These are phyloP conservation scores for Nudaria mundana DNA, from an alignment of 2,888 invertebrate genomes.

Conservation along the genomic window DNA sequence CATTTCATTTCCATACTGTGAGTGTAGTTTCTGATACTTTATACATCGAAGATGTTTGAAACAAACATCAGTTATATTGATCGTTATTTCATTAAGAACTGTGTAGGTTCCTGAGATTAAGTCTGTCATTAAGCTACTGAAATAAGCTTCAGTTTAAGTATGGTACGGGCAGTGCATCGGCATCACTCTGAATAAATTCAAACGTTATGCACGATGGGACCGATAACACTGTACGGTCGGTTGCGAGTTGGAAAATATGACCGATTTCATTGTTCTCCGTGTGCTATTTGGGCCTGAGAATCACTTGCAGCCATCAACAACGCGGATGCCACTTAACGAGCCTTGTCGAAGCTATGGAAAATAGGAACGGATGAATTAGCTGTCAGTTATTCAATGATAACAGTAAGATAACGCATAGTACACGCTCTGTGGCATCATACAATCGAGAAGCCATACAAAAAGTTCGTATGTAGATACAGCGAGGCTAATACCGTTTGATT, in stretches of 20 bases:
- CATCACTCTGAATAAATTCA: conserved; percentile 65
- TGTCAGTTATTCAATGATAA: conserved; percentile 71
- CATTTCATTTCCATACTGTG: conserved; percentile 30
- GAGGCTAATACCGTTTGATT: too few relatives aligned
- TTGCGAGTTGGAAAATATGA: conserved; percentile 76
- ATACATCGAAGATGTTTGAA: conserved; percentile 1
- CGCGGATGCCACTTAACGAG: conserved; percentile 77
- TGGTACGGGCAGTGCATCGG: conserved; percentile 50
- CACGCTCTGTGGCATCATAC: conserved; percentile 51
- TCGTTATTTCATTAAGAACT: too few relatives aligned
- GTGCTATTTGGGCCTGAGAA: conserved; percentile 71
- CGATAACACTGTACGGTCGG: conserved; percentile 74
- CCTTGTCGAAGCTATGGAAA: conserved; percentile 77
- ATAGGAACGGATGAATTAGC: conserved; percentile 75
- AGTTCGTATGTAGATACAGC: too few relatives aligned
- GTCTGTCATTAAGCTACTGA: conserved; percentile 60
- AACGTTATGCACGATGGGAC: conserved; percentile 69
- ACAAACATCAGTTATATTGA: too few relatives aligned
- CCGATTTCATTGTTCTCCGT: conserved; percentile 78
- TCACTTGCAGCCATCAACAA: conserved; percentile 78
- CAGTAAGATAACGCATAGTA: conserved; percentile 51
- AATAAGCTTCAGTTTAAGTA: conserved; percentile 68
- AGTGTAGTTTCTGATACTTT: conserved; percentile 16
- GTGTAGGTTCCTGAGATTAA: too few relatives aligned
- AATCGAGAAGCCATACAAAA: conserved; percentile 56